Conservation (phyloP, 2,797 vertebrate species). For the Coendou prehensilis region DNA sequence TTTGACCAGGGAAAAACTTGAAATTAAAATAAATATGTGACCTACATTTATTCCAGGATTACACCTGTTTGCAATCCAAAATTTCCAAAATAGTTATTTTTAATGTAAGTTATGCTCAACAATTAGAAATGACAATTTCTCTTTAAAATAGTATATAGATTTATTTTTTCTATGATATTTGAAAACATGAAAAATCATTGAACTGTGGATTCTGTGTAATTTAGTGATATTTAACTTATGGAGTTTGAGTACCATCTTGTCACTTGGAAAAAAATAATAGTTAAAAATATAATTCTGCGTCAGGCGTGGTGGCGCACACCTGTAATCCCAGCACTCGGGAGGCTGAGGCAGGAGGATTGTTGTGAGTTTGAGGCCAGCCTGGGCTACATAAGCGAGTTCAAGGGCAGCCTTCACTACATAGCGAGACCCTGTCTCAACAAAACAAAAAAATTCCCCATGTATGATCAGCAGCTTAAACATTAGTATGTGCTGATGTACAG, state of each 20-base stretch:
- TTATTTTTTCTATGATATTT: constrained; percentile 53
- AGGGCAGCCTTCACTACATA: not conserved
- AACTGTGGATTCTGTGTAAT: constrained; percentile 10
- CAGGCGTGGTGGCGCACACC: not conserved
- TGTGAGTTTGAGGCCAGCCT: not conserved
- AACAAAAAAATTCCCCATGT: not conserved
- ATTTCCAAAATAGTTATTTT: not conserved
- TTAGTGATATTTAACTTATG: not conserved
- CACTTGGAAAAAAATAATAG: constrained; percentile 8
- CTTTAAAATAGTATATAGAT: constrained; percentile 30
- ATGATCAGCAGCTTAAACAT: not conserved
- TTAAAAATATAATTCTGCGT: constrained; percentile 24
- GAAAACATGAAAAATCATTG: constrained; percentile 38
- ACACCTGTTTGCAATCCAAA: not conserved
- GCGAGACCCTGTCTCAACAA: not conserved
- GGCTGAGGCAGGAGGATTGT: not conserved
- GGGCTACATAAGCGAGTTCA: not conserved
- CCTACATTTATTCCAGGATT: constrained; percentile 35
- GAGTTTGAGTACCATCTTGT: constrained; percentile 9
- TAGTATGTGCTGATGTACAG: not conserved
- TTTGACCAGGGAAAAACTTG: constrained; percentile 10
- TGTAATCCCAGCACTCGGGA: not conserved
- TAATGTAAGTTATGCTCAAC: constrained; percentile 13
- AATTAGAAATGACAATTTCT: constrained; percentile 56
- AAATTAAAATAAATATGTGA: not conserved